Conservation (phyloP, 2,888 invertebrate species). For the Cryptocheilus praepositus region DNA sequence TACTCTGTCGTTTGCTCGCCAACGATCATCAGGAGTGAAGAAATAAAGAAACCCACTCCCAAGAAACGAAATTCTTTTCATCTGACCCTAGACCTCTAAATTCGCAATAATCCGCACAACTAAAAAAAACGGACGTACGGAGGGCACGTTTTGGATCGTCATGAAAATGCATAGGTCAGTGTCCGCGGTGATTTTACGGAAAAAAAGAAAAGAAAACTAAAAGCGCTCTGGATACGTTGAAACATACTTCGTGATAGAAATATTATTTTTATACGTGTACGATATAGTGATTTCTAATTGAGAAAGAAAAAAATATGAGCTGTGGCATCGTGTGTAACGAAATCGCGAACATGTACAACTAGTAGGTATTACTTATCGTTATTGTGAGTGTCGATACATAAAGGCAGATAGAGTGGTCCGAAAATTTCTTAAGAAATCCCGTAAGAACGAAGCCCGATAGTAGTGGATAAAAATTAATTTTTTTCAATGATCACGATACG, state of each 20-base stretch:
- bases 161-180: neutral
- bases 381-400: slow-evolving; percentile 8
- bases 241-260: slow-evolving; percentile 35
- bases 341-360: slow-evolving; percentile 27
- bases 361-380: slow-evolving; percentile 11
- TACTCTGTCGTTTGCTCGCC: too few species aligned
- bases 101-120: too few species aligned
- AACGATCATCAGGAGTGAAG: too few species aligned
- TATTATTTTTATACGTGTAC: slow-evolving; percentile 40
- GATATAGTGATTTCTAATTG: slow-evolving; percentile 30
- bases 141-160: too few species aligned
- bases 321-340: slow-evolving; percentile 35
- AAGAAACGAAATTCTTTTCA: too few species aligned
- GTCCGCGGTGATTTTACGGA: slow-evolving; percentile 10
- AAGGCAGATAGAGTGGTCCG: slow-evolving; percentile 43
- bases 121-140: too few species aligned
- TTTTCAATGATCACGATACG: too few species aligned
- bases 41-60: too few species aligned
- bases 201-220: slow-evolving; percentile 2
- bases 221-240: slow-evolving; percentile 31
- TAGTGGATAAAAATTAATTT: too few species aligned
- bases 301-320: slow-evolving; percentile 13
- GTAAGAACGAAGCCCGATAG: neutral
- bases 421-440: slow-evolving; percentile 10
- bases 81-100: too few species aligned